Evolutionary conservation across 2,797 vertebrate genomes (phyloP), one percentile per base, ranked within the genome.

Genomic region (Enteromius unitaeniatus): DNA sequence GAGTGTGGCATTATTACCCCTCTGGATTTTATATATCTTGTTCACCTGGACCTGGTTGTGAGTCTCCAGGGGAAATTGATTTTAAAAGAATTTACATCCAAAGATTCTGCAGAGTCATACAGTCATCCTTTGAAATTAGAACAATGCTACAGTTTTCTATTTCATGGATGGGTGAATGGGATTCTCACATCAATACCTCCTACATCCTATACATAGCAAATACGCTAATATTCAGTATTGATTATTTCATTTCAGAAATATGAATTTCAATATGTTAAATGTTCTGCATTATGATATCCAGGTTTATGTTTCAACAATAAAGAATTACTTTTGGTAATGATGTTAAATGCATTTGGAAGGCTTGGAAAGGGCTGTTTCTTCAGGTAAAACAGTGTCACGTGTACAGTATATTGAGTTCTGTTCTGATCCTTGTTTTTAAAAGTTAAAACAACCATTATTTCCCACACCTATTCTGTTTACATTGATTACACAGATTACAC

Each of bases 31-130:
- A 55, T 67, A 26, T 9, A 21, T 81, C 8, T 31, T 26, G 4
- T 55, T 67, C 75, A 74, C 31, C 47, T 77, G 3, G 14, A 55
- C 34, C 15, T 80, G 47, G n/a, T 21, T 69, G n/a, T 72, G n/a
- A 4, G 17, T 31, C 51, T 81, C 34, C 3, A 69, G 49, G 28
- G 40, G 19, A 64, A 67, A 78, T 23, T 60, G 23, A 60, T 60
- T 73, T 28, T 47, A 49, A 82, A 65, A 53, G 0, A 64, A 60
- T 65, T 65, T 21, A 82, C 37, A 49, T 45, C 51, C 3, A 26
- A 65, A 60, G 6, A 6, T 10, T 69, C 51, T 53, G 9, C 58
- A 53, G 15, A 21, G 31, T 6, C n/a, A 82, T 75, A 51, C 34
- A 72, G 10, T n/a, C 26, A 45, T 45, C 42, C 10, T 14, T 3